phyloP scores from a whole-genome alignment of 1,140 invertebrate species.

The Apis mellifera region DNA sequence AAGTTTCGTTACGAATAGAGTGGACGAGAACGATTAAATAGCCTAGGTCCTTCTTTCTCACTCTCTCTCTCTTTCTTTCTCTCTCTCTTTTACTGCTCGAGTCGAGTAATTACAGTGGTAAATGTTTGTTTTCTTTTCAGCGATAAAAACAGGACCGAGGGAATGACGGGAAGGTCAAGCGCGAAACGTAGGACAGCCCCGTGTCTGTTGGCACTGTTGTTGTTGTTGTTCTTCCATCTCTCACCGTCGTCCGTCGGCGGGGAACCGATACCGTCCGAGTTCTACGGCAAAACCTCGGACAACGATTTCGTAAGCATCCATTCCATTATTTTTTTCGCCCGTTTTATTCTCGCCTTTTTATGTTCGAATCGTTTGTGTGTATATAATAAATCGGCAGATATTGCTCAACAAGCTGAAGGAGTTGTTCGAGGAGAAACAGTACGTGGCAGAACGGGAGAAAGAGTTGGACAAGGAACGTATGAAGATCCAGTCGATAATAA shows the following conservation, averaged over 20 bases:
- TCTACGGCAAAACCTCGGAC: slow-evolving; percentile 60
- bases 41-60: not conserved
- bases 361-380: not conserved
- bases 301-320: slow-evolving; percentile 59
- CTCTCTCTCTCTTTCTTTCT: too few relatives aligned
- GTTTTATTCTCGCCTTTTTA: not conserved
- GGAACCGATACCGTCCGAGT: slow-evolving; percentile 58
- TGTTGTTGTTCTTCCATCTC: slow-evolving; percentile 65
- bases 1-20: too few relatives aligned
- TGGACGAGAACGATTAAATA: not conserved
- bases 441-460: slow-evolving; percentile 66
- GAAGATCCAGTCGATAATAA: slow-evolving; percentile 68
- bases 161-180: slow-evolving; percentile 71
- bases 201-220: slow-evolving; percentile 67
- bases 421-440: slow-evolving; percentile 64
- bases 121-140: slow-evolving; percentile 2
- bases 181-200: slow-evolving; percentile 57
- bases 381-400: slow-evolving; percentile 58
- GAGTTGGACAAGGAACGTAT: slow-evolving; percentile 70
- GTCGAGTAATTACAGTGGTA: not conserved
- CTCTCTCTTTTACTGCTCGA: not conserved
- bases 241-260: slow-evolving; percentile 53
- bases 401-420: slow-evolving; percentile 68
- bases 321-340: not conserved
- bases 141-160: slow-evolving; percentile 56